Conservation (phyloP, 2,888 invertebrate genomes). For the Drosophila emarginata region DNA sequence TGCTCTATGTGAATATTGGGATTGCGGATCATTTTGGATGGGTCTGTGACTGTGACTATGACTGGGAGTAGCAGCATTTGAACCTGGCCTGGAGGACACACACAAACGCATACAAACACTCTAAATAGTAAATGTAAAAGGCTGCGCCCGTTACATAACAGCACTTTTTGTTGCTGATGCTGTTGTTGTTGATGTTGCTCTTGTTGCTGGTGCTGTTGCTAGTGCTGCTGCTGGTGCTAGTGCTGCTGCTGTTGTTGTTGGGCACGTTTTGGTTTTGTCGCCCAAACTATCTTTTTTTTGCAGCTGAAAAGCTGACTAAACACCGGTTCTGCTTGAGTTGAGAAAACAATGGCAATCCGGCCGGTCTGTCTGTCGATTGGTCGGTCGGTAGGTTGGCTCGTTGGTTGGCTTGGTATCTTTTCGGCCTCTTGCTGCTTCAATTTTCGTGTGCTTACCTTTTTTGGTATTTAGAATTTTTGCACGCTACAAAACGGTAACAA, state of each 20-base stretch:
- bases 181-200: constrained; percentile 2
- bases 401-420: constrained; percentile 2
- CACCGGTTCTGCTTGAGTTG: constrained; percentile 30
- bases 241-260: constrained; percentile 53
- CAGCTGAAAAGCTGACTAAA: constrained; percentile 12
- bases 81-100: constrained; percentile 46
- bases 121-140: constrained; percentile 59
- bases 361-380: not conserved
- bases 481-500: constrained; percentile 63
- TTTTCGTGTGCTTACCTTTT: constrained; percentile 65
- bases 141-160: constrained; percentile 68
- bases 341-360: constrained; percentile 32
- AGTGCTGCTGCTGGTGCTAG: constrained; percentile 32
- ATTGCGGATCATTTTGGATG: constrained; percentile 24
- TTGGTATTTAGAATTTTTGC: constrained; percentile 66
- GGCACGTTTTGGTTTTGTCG: constrained; percentile 60
- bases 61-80: constrained; percentile 23
- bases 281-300: constrained; percentile 47
- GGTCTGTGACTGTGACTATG: constrained; percentile 31
- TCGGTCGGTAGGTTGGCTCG: not conserved
- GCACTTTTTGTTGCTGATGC: constrained; percentile 52
- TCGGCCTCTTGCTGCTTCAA: constrained; percentile 47
- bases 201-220: constrained; percentile 6
- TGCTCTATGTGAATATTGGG: constrained; percentile 9
- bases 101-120: constrained; percentile 36